phyloP scores from a whole-genome alignment of 1,140 invertebrate species.

The Triops longicaudatus region DNA sequence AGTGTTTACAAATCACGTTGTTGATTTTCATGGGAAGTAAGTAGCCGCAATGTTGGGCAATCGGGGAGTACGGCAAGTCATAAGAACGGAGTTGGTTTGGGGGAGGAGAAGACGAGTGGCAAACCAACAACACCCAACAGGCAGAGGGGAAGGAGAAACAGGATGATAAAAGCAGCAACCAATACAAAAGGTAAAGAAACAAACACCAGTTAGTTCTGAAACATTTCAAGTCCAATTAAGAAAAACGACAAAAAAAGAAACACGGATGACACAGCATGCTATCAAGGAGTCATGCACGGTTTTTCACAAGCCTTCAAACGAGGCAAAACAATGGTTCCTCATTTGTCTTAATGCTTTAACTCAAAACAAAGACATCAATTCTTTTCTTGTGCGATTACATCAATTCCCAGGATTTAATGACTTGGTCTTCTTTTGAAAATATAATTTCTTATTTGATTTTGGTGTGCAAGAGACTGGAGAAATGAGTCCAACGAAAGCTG shows the following conservation, averaged over 20 bases:
- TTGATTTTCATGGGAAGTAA: neutral
- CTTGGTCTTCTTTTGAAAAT: too few relatives aligned
- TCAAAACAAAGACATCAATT: neutral
- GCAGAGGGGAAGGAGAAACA: neutral
- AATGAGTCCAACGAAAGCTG: neutral
- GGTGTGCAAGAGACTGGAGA: neutral
- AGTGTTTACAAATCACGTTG: neutral
- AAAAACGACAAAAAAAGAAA: neutral
- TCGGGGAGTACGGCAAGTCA: neutral
- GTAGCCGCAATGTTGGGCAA: neutral
- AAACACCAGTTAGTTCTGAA: conserved; percentile 11
- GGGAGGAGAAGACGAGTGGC: neutral
- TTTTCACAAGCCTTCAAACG: neutral
- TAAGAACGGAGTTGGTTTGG: neutral
- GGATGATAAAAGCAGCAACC: neutral
- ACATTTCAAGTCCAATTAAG: conserved; percentile 3
- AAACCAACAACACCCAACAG: conserved; percentile 14
- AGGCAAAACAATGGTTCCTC: neutral
- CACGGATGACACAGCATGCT: neutral
- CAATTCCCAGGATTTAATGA: too few relatives aligned
- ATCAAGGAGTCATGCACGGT: conserved; percentile 10
- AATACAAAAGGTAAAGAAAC: neutral
- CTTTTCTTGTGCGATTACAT: neutral
- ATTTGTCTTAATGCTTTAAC: neutral
- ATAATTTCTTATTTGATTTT: neutral